A percentile compares a stretch with the other conserved stretches of the same genome.
These are phyloP conservation scores for Cynopterus brachyotis DNA, from an alignment of 2,113 vertebrate species.

Conservation along the genomic window DNA sequence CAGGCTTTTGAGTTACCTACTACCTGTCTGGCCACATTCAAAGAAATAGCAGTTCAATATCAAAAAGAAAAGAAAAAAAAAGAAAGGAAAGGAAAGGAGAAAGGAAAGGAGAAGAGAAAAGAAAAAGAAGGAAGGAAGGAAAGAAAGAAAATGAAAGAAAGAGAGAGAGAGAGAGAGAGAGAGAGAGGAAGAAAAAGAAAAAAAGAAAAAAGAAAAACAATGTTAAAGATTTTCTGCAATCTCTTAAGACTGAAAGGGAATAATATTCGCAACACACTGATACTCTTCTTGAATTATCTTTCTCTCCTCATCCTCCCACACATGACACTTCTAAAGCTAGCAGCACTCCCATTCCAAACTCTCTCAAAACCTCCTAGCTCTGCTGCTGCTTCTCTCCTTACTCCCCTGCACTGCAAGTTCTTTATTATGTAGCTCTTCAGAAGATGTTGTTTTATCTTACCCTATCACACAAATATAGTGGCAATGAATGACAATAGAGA, in stretches of 20 bases:
- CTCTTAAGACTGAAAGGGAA: not conserved
- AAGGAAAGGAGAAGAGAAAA: too few relatives aligned
- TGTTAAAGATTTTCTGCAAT: not conserved
- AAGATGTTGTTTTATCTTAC: not conserved
- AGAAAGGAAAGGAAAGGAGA: too few relatives aligned
- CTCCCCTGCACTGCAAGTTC: not conserved
- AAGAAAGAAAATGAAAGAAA: too few relatives aligned
- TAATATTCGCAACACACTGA: not conserved
- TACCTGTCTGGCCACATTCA: not conserved
- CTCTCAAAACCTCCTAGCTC: conserved; percentile 3
- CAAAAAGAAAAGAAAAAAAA: conserved; percentile 32
- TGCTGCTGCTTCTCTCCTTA: not conserved
- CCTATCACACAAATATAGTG: not conserved
- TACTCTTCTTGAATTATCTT: conserved; percentile 59
- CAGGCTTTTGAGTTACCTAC: not conserved
- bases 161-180: too few relatives aligned
- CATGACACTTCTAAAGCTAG: conserved; percentile 45
- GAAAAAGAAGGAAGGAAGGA: too few relatives aligned
- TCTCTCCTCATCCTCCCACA: conserved; percentile 56
- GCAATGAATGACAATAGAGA: not conserved
- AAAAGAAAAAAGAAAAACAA: not conserved
- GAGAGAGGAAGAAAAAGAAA: too few relatives aligned
- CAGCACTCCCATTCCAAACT: not conserved
- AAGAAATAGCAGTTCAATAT: conserved; percentile 14
- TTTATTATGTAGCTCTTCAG: not conserved